These are phyloP conservation scores for Yponomeuta cagnagella DNA, from an alignment of 2,888 invertebrate genomes.

Conservation along the genomic window DNA sequence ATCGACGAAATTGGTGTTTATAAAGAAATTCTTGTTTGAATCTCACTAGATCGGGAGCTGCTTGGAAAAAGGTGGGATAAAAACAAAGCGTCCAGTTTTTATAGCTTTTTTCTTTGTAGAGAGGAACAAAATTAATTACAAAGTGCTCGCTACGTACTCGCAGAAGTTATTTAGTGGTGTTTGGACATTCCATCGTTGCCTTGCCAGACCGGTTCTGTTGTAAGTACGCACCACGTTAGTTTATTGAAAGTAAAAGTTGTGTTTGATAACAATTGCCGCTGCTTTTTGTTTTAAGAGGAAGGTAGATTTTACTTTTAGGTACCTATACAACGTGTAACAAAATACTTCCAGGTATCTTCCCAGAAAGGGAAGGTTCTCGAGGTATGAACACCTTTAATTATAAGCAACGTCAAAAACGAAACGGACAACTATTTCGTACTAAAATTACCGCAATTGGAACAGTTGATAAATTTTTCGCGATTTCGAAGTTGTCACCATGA, in stretches of 20 bases:
- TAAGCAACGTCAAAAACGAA: too few relatives aligned
- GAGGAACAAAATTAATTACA: not conserved
- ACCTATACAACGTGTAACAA: too few relatives aligned
- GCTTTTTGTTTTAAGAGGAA: not conserved
- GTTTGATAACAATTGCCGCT: conserved; percentile 6
- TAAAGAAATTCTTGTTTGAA: not conserved
- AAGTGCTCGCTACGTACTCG: not conserved
- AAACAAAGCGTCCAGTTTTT: not conserved
- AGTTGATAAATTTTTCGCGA: too few relatives aligned
- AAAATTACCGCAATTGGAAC: too few relatives aligned
- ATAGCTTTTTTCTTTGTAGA: not conserved
- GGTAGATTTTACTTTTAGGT: too few relatives aligned
- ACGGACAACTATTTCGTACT: too few relatives aligned
- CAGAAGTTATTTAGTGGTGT: not conserved
- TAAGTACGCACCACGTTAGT: conserved; percentile 32
- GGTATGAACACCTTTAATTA: too few relatives aligned
- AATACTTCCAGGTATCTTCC: too few relatives aligned
- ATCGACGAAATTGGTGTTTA: not conserved
- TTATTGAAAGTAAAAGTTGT: conserved; percentile 44
- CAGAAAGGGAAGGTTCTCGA: too few relatives aligned
- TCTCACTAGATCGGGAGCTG: not conserved
- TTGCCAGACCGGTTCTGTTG: conserved; percentile 39
- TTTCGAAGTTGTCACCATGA: too few relatives aligned
- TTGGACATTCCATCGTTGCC: conserved; percentile 18
- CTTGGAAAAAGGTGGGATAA: not conserved